Evolutionary conservation across 2,888 invertebrate species (phyloP).

Genomic region (Archips crataeganus): DNA sequence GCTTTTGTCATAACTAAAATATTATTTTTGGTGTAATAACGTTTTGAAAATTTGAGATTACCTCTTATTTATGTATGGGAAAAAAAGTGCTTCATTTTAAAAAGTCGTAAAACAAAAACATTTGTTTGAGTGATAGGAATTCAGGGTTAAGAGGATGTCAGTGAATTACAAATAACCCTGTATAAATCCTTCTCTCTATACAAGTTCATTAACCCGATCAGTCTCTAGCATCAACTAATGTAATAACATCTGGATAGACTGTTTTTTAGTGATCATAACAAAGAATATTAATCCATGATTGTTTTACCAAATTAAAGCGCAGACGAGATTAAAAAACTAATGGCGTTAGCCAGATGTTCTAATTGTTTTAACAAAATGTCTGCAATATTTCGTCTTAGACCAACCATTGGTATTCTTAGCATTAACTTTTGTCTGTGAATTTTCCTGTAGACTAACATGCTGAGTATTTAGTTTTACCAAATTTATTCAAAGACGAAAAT

Average conservation of each 20-base stretch:
- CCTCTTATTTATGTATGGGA: too few species aligned
- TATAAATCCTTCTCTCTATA: neutral
- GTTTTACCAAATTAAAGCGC: conserved; percentile 25
- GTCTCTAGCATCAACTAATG: conserved; percentile 20
- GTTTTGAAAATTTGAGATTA: too few species aligned
- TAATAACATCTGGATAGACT: conserved; percentile 37
- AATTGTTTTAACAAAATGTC: conserved; percentile 5
- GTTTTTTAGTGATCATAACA: conserved; percentile 21
- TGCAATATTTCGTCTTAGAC: neutral
- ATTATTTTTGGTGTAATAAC: too few species aligned
- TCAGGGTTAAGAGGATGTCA: too few species aligned
- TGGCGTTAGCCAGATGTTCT: conserved; percentile 27
- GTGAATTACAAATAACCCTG: too few species aligned
- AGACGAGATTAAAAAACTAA: conserved; percentile 35
- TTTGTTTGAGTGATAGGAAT: too few species aligned
- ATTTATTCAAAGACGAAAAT: too few species aligned
- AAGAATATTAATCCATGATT: conserved; percentile 24
- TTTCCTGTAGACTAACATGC: too few species aligned
- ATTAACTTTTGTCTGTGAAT: neutral
- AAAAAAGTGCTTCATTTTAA: too few species aligned
- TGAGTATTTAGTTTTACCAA: too few species aligned
- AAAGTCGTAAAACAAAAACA: too few species aligned
- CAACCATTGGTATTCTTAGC: neutral
- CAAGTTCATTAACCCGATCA: conserved; percentile 13
- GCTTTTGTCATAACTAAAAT: too few species aligned